Conservation (phyloP, 1,140 invertebrate species). For the Leptopilina boulardi region DNA sequence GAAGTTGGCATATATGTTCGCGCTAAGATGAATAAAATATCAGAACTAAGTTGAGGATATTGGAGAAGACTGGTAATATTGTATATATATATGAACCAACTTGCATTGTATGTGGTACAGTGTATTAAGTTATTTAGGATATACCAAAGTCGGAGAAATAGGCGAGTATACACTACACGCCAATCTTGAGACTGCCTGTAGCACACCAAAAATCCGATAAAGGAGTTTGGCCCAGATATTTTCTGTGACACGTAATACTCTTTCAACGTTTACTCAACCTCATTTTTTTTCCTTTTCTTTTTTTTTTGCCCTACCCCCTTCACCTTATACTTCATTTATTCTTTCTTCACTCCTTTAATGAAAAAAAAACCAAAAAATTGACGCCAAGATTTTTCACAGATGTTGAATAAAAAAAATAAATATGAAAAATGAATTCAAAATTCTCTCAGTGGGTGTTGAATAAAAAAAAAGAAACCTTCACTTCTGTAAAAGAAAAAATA, state of each 20-base stretch:
- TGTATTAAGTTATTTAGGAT: constrained; percentile 30
- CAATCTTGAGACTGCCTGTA: constrained; percentile 31
- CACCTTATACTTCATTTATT: background rate
- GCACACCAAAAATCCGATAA: constrained; percentile 18
- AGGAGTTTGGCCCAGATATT: constrained; percentile 5
- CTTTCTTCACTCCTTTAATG: background rate
- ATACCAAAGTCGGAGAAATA: background rate
- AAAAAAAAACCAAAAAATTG: no score
- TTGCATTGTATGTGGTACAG: background rate
- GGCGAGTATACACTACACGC: background rate
- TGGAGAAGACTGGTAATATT: constrained; percentile 7
- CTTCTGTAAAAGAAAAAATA: no score
- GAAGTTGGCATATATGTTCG: constrained; percentile 12
- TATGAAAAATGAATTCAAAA: no score
- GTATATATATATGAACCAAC: background rate
- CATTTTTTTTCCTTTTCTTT: background rate
- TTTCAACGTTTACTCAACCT: background rate
- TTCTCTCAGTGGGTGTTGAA: no score
- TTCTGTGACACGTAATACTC: constrained; percentile 17
- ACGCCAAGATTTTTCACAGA: no score
- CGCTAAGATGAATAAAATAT: constrained; percentile 26
- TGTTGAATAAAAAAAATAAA: no score
- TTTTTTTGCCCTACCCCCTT: background rate
- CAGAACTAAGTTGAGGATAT: constrained; percentile 3
- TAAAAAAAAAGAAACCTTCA: no score